These are phyloP conservation scores for Microplitis manilae DNA, from an alignment of 2,888 invertebrate genomes.

Conservation along the genomic window DNA sequence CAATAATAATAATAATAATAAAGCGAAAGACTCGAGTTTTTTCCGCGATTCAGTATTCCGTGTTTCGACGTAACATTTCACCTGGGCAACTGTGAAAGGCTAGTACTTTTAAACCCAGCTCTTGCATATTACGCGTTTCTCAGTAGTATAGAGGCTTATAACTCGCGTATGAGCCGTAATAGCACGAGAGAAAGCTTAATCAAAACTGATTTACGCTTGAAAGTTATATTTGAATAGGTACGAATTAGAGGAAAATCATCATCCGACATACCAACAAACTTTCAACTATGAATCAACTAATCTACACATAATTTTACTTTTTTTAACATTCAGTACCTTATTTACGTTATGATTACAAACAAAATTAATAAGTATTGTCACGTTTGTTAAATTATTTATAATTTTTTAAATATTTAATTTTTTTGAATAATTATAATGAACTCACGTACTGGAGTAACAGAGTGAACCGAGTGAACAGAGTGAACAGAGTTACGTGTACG, in stretches of 20 bases:
- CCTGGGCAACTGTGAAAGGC: slow-evolving; percentile 38
- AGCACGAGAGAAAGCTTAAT: slow-evolving; percentile 50
- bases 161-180: slow-evolving; percentile 2
- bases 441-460: background rate
- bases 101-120: background rate
- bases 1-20: background rate
- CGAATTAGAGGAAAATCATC: slow-evolving; percentile 56
- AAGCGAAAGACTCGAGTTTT: slow-evolving; percentile 16
- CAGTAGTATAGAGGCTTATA: background rate
- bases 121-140: background rate
- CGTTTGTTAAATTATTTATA: background rate
- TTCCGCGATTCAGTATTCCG: slow-evolving; percentile 21
- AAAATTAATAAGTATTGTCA: background rate
- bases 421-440: slow-evolving; percentile 9
- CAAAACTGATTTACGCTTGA: slow-evolving; percentile 55
- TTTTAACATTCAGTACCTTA: too few species aligned
- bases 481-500: background rate
- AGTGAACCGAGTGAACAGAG: background rate
- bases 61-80: slow-evolving; percentile 31
- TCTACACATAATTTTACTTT: background rate
- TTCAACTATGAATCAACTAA: slow-evolving; percentile 8
- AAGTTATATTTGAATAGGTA: slow-evolving; percentile 55
- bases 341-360: too few species aligned
- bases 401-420: background rate
- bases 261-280: slow-evolving; percentile 41